Base-by-base conservation (phyloP, 1,140 invertebrate genomes). In the Hydropsyche tenuis region DNA sequence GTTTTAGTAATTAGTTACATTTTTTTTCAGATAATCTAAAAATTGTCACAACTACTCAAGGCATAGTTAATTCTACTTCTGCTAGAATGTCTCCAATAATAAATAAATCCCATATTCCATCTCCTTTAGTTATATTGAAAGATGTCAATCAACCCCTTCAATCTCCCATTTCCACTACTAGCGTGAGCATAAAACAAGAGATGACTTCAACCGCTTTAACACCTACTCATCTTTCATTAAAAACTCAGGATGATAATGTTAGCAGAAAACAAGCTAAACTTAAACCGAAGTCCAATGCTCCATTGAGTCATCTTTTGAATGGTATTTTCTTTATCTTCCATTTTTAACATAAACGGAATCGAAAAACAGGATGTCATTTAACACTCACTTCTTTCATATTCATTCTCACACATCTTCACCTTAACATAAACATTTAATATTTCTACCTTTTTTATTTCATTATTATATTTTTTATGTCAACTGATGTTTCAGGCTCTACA, bases 91-190 rank as follows among this genome's bases (percentile, higher is more conserved):
- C 74, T 23, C 74, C 48, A 73, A 3, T 64, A 73, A 70, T 11
- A 72, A 16, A 16, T 74, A 22, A 46, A 20, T 74, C 78, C 0
- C 51, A 42, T 22, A 45, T 1, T 62, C 20, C 42, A 45, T n/a
- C 70, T 56, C 66, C 70, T 45, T 20, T 70, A 68, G 46, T 71
- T 69, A 23, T 48, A 23, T 68, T 68, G 1, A 68, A 68, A 22
- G 46, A 42, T 11, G 20, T 9, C 12, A 22, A 42, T 46, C 76
- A 77, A 37, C 70, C 73, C n/a, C 71, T 71, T 22, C 64, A 73
- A 51, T 69, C 70, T 14, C 69, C 73, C 16, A 70, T 72, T 37
- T 74, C 70, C 42, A 48, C 74, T 11, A 77, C 65, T 60, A 73
- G 51, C 20, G 51, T 30, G 22, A 48, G 23, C 27, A 66, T 37